Base-by-base conservation (phyloP, 2,888 invertebrate species). In the Lapara coniferarum region DNA sequence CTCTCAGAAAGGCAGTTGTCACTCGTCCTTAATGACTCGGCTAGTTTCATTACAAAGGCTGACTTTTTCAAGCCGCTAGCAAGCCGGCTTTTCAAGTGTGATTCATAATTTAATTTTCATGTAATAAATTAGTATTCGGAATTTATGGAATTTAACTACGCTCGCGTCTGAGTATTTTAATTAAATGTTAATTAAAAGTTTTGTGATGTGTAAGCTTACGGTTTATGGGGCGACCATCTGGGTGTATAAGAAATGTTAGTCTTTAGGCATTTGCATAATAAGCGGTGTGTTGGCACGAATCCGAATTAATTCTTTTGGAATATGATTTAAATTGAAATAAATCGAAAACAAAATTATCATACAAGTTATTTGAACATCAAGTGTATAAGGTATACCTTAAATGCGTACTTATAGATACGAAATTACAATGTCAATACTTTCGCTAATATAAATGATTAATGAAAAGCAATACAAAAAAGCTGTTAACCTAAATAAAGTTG, bases 1-100 rank as follows among this genome's bases (percentile, higher is more conserved):
- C 79, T 78, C 76, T 78, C 79, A 75, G 75, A 71, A 77, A 71
- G 74, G 70, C 77, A 78, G 80, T 82, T 83, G 83, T 81, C 84
- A 81, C 81, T 80, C 74, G 73, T 71, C 78, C 76, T 76, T 81
- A 85, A 83, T 78, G 80, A 80, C 82, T 78, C 77, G 74, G 74
- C 75, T 46, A 63, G 63, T 46, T 63, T 76, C 74, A 78, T 74
- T 71, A 73, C 75, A 80, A 79, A 78, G 77, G 75, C 70, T 66
- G 74, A 75, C 49, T 63, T 63, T 63, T 63, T 63, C 63, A 63
- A 63, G 63, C 63, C 63, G 63, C 63, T 46, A 66, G 70, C 72
- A 66, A 70, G 74, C 72, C 68, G 73, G 68, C 58, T 72, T 74
- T 74, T 70, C 69, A 72, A 72, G 72, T 72, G 74, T 75, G 71